These are phyloP conservation scores for Volucella bombylans DNA, from an alignment of 2,888 invertebrate genomes.

Conservation along the genomic window DNA sequence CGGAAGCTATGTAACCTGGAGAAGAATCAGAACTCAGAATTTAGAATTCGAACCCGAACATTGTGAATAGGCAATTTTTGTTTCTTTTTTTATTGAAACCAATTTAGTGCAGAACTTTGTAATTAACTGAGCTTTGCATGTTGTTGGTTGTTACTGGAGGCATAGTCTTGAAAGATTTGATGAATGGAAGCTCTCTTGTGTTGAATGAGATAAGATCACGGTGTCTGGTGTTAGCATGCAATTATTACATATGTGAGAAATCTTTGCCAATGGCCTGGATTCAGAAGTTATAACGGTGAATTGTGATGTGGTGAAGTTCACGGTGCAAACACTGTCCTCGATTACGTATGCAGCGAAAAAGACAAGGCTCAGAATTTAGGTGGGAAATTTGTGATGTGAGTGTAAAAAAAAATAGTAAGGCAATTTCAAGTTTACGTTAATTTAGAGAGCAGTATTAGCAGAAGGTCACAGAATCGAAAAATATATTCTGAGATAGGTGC, in stretches of 20 bases:
- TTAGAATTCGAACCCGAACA: neutral
- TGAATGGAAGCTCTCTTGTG: conserved; percentile 30
- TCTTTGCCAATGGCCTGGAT: conserved; percentile 53
- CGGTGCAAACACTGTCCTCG: conserved; percentile 41
- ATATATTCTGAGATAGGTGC: too few relatives aligned
- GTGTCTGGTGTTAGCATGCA: conserved; percentile 44
- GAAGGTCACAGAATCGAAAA: too few relatives aligned
- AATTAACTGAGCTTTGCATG: conserved; percentile 2
- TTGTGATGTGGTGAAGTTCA: conserved; percentile 50
- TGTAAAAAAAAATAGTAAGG: neutral
- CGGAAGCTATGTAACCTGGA: conserved; percentile 33
- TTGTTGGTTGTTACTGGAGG: conserved; percentile 8
- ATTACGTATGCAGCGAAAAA: neutral
- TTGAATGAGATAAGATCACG: conserved; percentile 23
- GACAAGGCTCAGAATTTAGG: too few relatives aligned
- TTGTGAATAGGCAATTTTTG: conserved; percentile 6
- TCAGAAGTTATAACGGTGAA: conserved; percentile 47
- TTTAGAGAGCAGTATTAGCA: neutral
- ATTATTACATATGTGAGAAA: conserved; percentile 52
- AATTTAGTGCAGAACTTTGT: conserved; percentile 19
- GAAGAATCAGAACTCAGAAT: conserved; percentile 7
- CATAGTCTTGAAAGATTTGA: conserved; percentile 28
- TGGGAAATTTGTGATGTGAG: too few relatives aligned
- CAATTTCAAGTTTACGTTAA: neutral
- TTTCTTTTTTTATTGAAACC: neutral